These are phyloP conservation scores for Drosophila vallismaia DNA, from an alignment of 2,888 invertebrate species.

Conservation along the genomic window DNA sequence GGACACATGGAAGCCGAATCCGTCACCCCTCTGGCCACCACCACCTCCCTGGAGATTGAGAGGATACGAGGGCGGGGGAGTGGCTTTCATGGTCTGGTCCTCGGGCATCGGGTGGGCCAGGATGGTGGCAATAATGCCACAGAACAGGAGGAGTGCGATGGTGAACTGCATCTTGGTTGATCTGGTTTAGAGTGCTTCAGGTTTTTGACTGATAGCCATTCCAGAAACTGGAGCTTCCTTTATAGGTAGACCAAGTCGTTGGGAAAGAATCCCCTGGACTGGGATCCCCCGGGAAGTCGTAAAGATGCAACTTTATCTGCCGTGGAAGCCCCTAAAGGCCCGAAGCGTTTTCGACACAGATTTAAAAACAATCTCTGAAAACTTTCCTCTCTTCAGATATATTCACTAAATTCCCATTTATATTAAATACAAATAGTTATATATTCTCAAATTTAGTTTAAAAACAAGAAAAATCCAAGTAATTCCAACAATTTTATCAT, in stretches of 20 bases:
- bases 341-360: too few species aligned
- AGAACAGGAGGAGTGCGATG: constrained; percentile 6
- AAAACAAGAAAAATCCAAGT: too few species aligned
- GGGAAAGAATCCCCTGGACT: constrained; percentile 11
- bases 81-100: constrained; percentile 2
- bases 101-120: constrained; percentile 10
- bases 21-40: constrained; percentile 64
- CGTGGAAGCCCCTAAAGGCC: neutral
- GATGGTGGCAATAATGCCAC: constrained; percentile 1
- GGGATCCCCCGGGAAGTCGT: neutral
- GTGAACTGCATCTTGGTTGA: constrained; percentile 17
- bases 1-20: constrained; percentile 61
- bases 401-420: too few species aligned
- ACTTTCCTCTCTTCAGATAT: too few species aligned
- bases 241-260: constrained; percentile 13
- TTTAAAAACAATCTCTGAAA: too few species aligned
- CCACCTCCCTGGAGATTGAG: constrained; percentile 56
- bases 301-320: constrained; percentile 5
- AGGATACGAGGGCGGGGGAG: constrained; percentile 54
- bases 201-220: constrained; percentile 11
- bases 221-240: neutral
- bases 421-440: too few species aligned
- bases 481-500: too few species aligned
- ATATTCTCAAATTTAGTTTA: too few species aligned
- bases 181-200: neutral